Evolutionary conservation across 2,888 invertebrate species (phyloP).

Genomic region (Scaptomyza polygonia): DNA sequence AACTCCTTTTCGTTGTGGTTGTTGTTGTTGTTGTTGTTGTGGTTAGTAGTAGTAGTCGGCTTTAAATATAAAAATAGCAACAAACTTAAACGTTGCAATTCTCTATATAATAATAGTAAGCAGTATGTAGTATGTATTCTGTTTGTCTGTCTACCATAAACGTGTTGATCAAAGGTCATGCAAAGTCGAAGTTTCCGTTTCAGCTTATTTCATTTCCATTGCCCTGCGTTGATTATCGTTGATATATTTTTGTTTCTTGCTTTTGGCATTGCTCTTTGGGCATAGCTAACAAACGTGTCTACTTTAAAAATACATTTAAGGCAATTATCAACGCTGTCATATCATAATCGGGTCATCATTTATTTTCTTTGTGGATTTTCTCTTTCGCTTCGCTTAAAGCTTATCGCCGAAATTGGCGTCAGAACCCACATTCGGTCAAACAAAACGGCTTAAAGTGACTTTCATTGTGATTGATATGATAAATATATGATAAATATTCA

Average conservation of each 20-base stretch:
- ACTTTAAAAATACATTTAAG: conserved; percentile 19
- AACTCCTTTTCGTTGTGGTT: conserved; percentile 28
- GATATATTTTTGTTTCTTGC: conserved; percentile 20
- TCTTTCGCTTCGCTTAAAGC: conserved; percentile 34
- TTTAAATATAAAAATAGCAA: conserved; percentile 58
- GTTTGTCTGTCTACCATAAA: conserved; percentile 20
- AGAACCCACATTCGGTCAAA: conserved; percentile 43
- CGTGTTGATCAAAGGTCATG: conserved; percentile 51
- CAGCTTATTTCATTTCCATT: background rate
- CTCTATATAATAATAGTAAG: conserved; percentile 41
- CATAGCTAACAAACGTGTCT: conserved; percentile 22
- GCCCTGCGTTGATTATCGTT: conserved; percentile 13
- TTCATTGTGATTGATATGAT: conserved; percentile 32
- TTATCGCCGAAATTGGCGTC: conserved; percentile 42
- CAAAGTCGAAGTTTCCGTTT: conserved; percentile 36
- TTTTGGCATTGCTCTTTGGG: conserved; percentile 22
- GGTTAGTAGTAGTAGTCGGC: conserved; percentile 37
- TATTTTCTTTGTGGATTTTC: conserved; percentile 26
- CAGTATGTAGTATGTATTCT: no score
- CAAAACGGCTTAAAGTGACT: conserved; percentile 46
- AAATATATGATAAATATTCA: conserved; percentile 11
- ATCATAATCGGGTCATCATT: conserved; percentile 64
- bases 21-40: conserved; percentile 22
- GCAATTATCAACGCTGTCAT: conserved; percentile 49
- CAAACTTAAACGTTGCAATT: conserved; percentile 36